phyloP scores from a whole-genome alignment of 2,113 vertebrate genomes.

The Phainopepla nitens region DNA sequence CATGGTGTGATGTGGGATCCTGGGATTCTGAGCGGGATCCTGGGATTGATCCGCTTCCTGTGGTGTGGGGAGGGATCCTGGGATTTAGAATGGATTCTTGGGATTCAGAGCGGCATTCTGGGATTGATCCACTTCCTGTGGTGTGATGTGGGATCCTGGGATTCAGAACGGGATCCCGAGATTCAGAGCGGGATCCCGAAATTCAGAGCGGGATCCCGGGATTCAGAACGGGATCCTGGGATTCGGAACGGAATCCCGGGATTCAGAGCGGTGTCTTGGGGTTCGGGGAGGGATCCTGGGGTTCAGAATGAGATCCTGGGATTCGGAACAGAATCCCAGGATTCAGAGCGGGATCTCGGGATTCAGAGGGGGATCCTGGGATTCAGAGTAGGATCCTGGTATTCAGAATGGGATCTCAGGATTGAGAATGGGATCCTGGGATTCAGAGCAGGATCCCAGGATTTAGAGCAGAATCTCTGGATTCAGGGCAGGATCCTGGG shows the following conservation, averaged over 20 bases:
- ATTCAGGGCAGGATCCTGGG: background rate
- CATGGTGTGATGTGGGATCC: background rate
- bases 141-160: fast-evolving
- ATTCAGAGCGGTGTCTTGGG: too few species aligned
- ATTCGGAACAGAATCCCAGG: too few species aligned
- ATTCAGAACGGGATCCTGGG: too few species aligned
- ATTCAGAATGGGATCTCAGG: fast-evolving
- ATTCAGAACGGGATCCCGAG: too few species aligned
- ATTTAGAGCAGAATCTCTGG: too few species aligned
- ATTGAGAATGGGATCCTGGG: fast-evolving
- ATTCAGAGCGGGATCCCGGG: too few species aligned
- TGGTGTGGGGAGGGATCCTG: fast-evolving
- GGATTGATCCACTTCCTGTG: fast-evolving
- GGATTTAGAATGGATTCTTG: background rate
- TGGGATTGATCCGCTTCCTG: background rate
- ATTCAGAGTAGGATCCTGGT: background rate
- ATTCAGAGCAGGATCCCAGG: background rate
- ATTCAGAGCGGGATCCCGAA: too few species aligned
- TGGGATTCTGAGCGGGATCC: background rate
- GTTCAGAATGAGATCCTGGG: too few species aligned
- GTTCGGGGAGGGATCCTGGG: too few species aligned
- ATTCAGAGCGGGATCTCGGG: too few species aligned
- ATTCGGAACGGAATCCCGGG: too few species aligned
- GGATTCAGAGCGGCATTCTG: background rate
- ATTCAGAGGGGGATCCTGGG: too few species aligned